Evolutionary conservation across 2,113 vertebrate species (phyloP), one percentile per base, ranked within the genome.

Genomic region (Stomatorhinus ivindoensis): DNA sequence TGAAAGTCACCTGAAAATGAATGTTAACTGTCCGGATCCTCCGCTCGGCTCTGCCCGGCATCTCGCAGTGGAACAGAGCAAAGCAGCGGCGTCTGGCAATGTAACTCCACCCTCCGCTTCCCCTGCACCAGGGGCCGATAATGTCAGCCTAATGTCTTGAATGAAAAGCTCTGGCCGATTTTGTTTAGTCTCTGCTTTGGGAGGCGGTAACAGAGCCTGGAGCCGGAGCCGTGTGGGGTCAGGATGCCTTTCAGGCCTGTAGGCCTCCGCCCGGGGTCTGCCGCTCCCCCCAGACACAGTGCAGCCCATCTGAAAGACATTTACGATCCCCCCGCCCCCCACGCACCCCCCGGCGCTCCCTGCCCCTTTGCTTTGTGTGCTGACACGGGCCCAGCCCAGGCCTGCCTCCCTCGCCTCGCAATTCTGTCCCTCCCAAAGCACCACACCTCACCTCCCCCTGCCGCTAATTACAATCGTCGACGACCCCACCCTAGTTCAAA

Each of bases 131-230:
- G 65, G 82, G 85, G 73, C 89, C 24, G 89, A 88, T 90, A 87
- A 90, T 53, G 89, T 55, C 24, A 42, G 46, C 87, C 89, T 82
- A 80, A 90, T 48, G 86, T 47, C 89, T 80, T 39, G 87, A 88
- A 87, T 85, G 42, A 89, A 89, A 89, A 89, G 87, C 31, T 69
- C 86, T 27, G 69, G 88, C 53, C 48, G 73, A 65, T 88, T 89
- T 91, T 91, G 90, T 91, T 91, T 91, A 89, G 90, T 88, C 90
- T 91, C 88, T 1, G 61, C 50, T 21, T 55, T 15, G 0, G 31
- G 88, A 31, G 88, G 50, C 90, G 31, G 84, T 91, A 91, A 91
- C 82, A 76, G 47, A 89, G 51, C 90, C 90, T 91, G 90, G 90
- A 91, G 90, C 90, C 90, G 50, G 39, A 88, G 90, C 55, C 86